Evolutionary conservation across 2,113 vertebrate genomes (phyloP).

Genomic region (Chunga burmeisteri): DNA sequence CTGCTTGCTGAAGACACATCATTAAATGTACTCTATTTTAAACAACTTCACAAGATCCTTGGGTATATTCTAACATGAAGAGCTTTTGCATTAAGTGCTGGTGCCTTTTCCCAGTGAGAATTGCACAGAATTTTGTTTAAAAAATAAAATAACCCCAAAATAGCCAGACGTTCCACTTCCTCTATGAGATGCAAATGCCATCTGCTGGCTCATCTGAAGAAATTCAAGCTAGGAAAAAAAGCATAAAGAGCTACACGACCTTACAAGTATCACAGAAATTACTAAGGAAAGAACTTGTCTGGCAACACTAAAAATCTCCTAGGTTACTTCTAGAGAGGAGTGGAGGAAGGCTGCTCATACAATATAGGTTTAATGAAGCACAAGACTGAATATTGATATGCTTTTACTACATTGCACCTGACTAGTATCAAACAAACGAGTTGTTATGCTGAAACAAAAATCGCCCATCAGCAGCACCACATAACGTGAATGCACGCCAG

Average conservation of each 20-base stretch:
- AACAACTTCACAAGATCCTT: neutral
- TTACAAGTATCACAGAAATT: neutral
- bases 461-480: neutral
- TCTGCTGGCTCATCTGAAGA: neutral
- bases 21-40: neutral
- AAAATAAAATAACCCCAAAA: neutral
- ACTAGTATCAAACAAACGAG: neutral
- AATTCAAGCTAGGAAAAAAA: neutral
- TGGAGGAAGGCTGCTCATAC: neutral
- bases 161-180: neutral
- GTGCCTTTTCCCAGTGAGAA: neutral
- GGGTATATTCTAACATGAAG: neutral
- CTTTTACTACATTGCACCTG: neutral
- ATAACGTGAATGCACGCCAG: accelerated
- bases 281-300: neutral
- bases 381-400: neutral
- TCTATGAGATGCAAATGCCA: neutral
- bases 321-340: neutral
- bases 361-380: neutral
- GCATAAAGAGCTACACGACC: neutral
- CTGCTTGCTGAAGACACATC: neutral
- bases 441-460: neutral
- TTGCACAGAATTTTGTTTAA: neutral
- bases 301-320: neutral
- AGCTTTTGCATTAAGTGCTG: neutral